Conservation (phyloP, 1,140 invertebrate genomes). For the Acromyrmex heyeri region DNA sequence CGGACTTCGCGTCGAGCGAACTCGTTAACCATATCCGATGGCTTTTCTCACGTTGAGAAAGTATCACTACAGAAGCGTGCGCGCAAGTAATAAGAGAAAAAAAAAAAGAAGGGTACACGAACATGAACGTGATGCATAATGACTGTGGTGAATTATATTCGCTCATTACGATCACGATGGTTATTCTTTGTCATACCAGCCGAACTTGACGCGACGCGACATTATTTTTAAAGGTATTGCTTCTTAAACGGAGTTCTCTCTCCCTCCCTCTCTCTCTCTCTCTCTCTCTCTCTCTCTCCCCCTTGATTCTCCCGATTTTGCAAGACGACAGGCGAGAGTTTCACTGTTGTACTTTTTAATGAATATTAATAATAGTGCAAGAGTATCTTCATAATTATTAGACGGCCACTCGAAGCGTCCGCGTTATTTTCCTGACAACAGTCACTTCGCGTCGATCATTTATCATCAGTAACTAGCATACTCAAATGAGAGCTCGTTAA, state of each 20-base stretch:
- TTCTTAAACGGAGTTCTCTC: not conserved
- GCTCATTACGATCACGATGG: slow-evolving; percentile 26
- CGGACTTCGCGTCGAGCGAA: slow-evolving; percentile 52
- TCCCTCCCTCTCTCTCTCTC: not conserved
- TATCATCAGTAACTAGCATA: slow-evolving; percentile 40
- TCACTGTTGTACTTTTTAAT: slow-evolving; percentile 43
- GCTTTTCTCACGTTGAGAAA: slow-evolving; percentile 31
- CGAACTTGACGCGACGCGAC: slow-evolving; percentile 20
- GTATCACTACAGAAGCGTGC: slow-evolving; percentile 19
- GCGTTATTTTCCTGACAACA: slow-evolving; percentile 14
- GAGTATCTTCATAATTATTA: slow-evolving; percentile 53
- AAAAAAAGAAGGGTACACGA: not conserved
- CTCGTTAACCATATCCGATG: slow-evolving; percentile 57
- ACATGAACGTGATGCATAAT: slow-evolving; percentile 33
- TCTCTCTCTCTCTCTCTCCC: too few relatives aligned
- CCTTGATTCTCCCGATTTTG: not conserved
- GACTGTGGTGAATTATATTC: slow-evolving; percentile 23
- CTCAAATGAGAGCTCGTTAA: slow-evolving; percentile 40
- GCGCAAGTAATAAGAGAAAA: slow-evolving; percentile 12
- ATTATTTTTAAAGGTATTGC: slow-evolving; percentile 27
- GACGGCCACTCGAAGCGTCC: slow-evolving; percentile 14
- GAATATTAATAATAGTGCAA: slow-evolving; percentile 57
- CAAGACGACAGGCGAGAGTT: slow-evolving; percentile 10
- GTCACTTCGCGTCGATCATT: slow-evolving; percentile 37
- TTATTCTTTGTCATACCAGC: slow-evolving; percentile 12